phyloP scores from a whole-genome alignment of 2,113 vertebrate species.

The Menura novaehollandiae region DNA sequence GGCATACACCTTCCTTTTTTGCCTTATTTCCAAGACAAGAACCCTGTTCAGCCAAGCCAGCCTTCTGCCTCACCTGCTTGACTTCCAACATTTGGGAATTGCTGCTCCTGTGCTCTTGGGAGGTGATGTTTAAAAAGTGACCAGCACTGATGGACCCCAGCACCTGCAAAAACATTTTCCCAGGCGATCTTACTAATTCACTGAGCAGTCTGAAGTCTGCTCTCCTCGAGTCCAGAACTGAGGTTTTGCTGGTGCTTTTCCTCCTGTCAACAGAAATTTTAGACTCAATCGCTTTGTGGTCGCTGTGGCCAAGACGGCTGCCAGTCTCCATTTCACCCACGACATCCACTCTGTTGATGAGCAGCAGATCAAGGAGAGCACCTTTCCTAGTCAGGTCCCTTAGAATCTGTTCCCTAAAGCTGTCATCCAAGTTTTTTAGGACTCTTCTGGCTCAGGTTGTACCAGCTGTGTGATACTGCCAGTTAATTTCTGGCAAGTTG shows the following conservation, averaged over 20 bases:
- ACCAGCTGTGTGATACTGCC: background rate
- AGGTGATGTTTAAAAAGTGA: background rate
- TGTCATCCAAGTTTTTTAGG: background rate
- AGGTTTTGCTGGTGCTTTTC: background rate
- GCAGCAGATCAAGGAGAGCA: background rate
- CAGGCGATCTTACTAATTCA: background rate
- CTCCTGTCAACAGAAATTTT: background rate
- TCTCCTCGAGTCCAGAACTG: background rate
- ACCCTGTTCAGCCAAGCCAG: background rate
- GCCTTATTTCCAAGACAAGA: background rate
- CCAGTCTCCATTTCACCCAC: background rate
- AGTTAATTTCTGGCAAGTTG: background rate
- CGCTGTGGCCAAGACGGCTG: background rate
- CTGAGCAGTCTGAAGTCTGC: background rate
- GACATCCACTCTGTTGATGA: background rate
- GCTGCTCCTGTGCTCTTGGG: background rate
- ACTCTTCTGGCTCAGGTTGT: background rate
- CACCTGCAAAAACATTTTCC: background rate
- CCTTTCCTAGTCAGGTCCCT: fast-evolving
- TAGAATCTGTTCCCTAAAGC: background rate
- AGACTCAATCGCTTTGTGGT: background rate
- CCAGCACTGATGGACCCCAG: background rate
- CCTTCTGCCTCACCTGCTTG: background rate
- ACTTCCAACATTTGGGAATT: background rate
- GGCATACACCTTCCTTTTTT: background rate